These are phyloP conservation scores for Drosophila nikananu DNA, from an alignment of 1,140 invertebrate genomes.

Conservation along the genomic window DNA sequence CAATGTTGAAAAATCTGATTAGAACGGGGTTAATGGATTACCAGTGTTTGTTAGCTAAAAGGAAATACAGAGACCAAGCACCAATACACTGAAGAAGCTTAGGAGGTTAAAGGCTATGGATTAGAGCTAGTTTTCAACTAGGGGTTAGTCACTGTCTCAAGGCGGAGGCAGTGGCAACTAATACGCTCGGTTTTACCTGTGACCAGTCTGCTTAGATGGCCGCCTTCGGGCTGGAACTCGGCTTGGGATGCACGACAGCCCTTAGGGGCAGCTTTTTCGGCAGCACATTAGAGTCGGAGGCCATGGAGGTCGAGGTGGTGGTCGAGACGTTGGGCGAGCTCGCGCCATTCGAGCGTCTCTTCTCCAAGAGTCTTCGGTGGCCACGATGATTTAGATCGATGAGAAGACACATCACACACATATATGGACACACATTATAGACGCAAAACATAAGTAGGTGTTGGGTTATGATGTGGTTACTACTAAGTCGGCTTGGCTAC, in stretches of 20 bases:
- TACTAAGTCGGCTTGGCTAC: slow-evolving; percentile 8
- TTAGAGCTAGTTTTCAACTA: slow-evolving; percentile 13
- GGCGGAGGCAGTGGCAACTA: background rate
- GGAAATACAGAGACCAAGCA: slow-evolving; percentile 6
- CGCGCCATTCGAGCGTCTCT: slow-evolving; percentile 60
- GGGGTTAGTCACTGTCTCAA: slow-evolving; percentile 12
- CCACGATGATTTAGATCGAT: slow-evolving; percentile 18
- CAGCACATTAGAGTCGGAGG: slow-evolving; percentile 59
- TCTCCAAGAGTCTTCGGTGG: slow-evolving; percentile 69
- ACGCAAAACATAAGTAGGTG: slow-evolving; percentile 38
- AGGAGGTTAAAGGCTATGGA: background rate
- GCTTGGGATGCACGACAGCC: slow-evolving; percentile 3
- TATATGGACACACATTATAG: slow-evolving; percentile 50
- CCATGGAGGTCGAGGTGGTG: slow-evolving; percentile 66
- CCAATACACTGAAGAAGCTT: slow-evolving; percentile 1
- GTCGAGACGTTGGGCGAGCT: slow-evolving; percentile 62
- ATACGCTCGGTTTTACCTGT: slow-evolving; percentile 30
- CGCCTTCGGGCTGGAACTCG: background rate
- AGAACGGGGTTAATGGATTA: slow-evolving; percentile 36
- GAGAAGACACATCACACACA: slow-evolving; percentile 21
- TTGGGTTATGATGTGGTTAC: slow-evolving; percentile 26
- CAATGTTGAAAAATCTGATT: slow-evolving; percentile 55
- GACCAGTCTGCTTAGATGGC: slow-evolving; percentile 26
- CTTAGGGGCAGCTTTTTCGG: slow-evolving; percentile 64
- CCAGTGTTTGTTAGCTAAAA: slow-evolving; percentile 6